A percentile compares a stretch with the other conserved stretches of the same genome.
Conservation (phyloP, 2,888 invertebrate species). For the Desoria tigrina region DNA sequence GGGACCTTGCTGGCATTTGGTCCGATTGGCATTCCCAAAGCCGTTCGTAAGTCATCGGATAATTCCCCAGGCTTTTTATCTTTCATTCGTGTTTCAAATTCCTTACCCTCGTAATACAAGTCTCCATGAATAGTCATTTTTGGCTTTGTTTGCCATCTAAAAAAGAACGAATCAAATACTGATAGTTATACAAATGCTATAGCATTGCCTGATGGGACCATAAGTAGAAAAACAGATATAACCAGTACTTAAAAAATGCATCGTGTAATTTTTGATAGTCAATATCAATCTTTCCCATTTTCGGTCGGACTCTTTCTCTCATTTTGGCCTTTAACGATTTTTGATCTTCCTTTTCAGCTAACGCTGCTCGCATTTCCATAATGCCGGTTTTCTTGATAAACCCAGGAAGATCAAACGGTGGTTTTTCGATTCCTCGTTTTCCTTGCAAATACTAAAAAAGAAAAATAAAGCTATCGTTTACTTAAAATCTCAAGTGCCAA, state of each 20-base stretch:
- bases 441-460: slow-evolving; percentile 79
- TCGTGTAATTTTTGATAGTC: slow-evolving; percentile 99
- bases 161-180: slow-evolving; percentile 15
- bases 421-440: slow-evolving; percentile 97
- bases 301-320: slow-evolving; percentile 93
- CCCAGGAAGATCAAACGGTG: slow-evolving; percentile 96
- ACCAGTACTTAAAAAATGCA: slow-evolving; percentile 86
- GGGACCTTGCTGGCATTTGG: slow-evolving; percentile 86
- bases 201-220: slow-evolving; percentile 1
- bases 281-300: slow-evolving; percentile 98
- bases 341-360: slow-evolving; percentile 95
- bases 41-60: slow-evolving; percentile 91
- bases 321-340: slow-evolving; percentile 95
- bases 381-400: slow-evolving; percentile 99
- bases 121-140: slow-evolving; percentile 99
- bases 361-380: slow-evolving; percentile 98
- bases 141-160: slow-evolving; percentile 97
- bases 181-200: too few species aligned
- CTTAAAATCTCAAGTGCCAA: background rate
- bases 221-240: background rate
- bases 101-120: slow-evolving; percentile 97
- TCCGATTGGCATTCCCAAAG: slow-evolving; percentile 98
- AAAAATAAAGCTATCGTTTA: slow-evolving; percentile 3
- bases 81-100: slow-evolving; percentile 93
- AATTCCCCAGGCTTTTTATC: slow-evolving; percentile 99